Evolutionary conservation across 2,888 invertebrate genomes (phyloP), one percentile per base, ranked within the genome.

Genomic region (Lasioglossum zephyrum): DNA sequence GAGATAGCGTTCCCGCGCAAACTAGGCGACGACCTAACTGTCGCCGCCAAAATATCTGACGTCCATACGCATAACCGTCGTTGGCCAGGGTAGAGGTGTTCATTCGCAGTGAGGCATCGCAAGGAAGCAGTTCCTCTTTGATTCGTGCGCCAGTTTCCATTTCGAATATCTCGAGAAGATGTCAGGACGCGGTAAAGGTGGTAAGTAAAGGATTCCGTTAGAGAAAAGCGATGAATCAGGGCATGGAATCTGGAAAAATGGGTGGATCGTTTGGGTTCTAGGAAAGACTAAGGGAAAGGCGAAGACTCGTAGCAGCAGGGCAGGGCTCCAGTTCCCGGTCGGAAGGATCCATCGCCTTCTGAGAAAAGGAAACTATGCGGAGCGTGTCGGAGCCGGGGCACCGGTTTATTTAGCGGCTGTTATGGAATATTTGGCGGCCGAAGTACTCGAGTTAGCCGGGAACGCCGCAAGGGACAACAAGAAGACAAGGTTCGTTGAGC

Each of bases 401-500:
- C 95, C 96, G 0, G 95, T 96, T 2, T 96, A 96, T 89, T 90
- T 96, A 0, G 96, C 96, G 0, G 96, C 96, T 9, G 96, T 96
- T 0, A 93, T 97, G 92, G 97, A 97, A 90, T 97, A 97, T 89
- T 92, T 97, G 41, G 96, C 97, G 0, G 97, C 97, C 31, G 97
- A 97, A 95, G 96, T 97, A 31, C 91, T 97, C 82, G 97, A 97
- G 90, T 95, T 97, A 91, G 96, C 97, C 0, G 96, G 96, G 0
- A 96, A 97, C 84, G 97, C 96, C 0, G 97, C 97, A 0, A 93
- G 95, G 63, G 96, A 97, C 80, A 97, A 97, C 93, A 97, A 97
- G 88, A 97, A 97, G 92, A 95, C 96, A 0, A 95, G 97, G 95
- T 95, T 80, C 77, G 91, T 90, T n/a, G 49, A 66, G 75, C 74